Evolutionary conservation across 1,140 invertebrate genomes (phyloP), one percentile per base, ranked within the genome.

Genomic region (Medauroidea extradentata): DNA sequence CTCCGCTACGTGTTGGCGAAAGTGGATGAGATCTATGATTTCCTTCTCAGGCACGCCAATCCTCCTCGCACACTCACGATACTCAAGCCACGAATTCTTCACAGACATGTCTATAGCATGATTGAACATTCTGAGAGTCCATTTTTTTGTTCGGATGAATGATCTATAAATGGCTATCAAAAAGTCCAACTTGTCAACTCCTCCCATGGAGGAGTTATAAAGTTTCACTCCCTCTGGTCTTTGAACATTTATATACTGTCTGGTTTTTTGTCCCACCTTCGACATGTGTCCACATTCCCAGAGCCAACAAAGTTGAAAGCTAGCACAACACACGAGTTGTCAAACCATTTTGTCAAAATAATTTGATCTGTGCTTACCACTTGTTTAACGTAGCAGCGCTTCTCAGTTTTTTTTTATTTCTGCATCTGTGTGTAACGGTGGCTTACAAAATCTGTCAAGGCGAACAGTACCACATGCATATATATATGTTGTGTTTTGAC

Each of bases 181-280:
- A 57, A 62, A 60, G 21, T 63, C 62, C 42, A 56, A 59, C n/a
- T n/a, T n/a, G n/a, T n/a, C n/a, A n/a, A n/a, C n/a, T n/a, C n/a
- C n/a, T n/a, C n/a, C n/a, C n/a, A 63, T 62, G 23, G 43, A 57
- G 4, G 46, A 51, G 39, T 63, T 64, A 39, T 62, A 64, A 25
- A 56, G 42, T 25, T 54, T 64, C 13, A 64, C 51, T 14, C 61
- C 53, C 18, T 34, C 51, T n/a, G n/a, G n/a, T n/a, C n/a, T n/a
- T n/a, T n/a, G n/a, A n/a, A n/a, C n/a, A n/a, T n/a, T n/a, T n/a
- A n/a, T n/a, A n/a, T n/a, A n/a, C n/a, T n/a, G n/a, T n/a, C n/a
- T n/a, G n/a, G n/a, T n/a, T n/a, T n/a, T n/a, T n/a, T n/a, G n/a
- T n/a, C n/a, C n/a, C n/a, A n/a, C n/a, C n/a, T n/a, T n/a, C n/a